Evolutionary conservation across 1,140 invertebrate genomes (phyloP), one percentile per base, ranked within the genome.

Genomic region (Acyrthosiphon pisum): DNA sequence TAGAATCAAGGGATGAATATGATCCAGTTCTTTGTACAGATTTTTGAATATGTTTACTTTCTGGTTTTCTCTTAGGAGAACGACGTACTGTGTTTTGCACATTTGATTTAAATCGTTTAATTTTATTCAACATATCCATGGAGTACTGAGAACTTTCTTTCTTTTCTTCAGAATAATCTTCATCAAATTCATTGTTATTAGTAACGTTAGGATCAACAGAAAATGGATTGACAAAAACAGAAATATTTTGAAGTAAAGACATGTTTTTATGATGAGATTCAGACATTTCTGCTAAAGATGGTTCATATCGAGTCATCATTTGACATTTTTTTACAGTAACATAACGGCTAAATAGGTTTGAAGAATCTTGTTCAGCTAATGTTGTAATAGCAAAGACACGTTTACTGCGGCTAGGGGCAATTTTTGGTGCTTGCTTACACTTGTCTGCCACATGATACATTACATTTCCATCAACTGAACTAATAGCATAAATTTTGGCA

Each of bases 391-490:
- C 94, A 41, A 93, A 89, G 1, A 94, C 91, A 26, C 89, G 84
- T 90, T 93, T 93, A 90, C 46, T 93, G 1, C 37, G 50, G 20
- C 30, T 93, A 56, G 87, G n/a, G 8, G 37, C 53, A 35, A 83
- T 60, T 44, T 53, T 81, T 41, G 88, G n/a, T 41, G 60, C 68
- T 50, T 93, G 87, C 50, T 93, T 44, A 56, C 83, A 94, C 50
- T 93, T 93, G 22, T 94, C 94, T 26, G 93, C 91, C 44, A 98
- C 97, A 94, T 98, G 98, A 95, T 98, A 98, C 94, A 98, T 97
- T 1, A 98, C 97, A 94, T 98, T 98, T 2, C 98, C 98, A 94
- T 98, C 97, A 44, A 98, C 97, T 86, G 97, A 98, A 94, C 98
- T 98, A 68, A 98, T 98, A 6, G 98, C 98, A 95, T 97, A 98